Base-by-base conservation (phyloP, 2,113 vertebrate species). In the Euleptes europaea region DNA sequence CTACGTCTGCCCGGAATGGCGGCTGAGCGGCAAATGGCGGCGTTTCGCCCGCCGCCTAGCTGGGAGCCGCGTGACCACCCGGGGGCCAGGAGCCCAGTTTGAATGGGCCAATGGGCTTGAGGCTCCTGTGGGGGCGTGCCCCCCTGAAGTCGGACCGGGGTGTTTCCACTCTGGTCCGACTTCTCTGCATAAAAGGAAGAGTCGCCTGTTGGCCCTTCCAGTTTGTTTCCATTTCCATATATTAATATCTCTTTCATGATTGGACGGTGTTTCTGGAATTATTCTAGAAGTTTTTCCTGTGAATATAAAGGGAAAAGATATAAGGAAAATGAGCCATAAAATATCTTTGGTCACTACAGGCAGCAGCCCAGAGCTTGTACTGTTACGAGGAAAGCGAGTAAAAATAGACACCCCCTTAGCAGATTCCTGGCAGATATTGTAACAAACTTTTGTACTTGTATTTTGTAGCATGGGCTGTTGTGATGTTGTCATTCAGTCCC, bases 391-490 rank as follows among this genome's bases (percentile, higher is more conserved):
- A 42, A 83, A 66, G 31, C 35, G 19, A 71, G n/a, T 33, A 7
- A 78, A 38, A 84, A 60, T 33, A 38, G 42, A 31, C n/a, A 63
- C 31, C 13, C 28, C 47, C 40, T 79, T 60, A 60, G n/a, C 31
- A 72, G 72, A 79, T 71, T 11, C n/a, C 40, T 47, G 31, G 31
- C 38, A 33, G 54, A 14, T 47, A 60, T 33, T 44, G n/a, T 71
- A 79, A 65, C 42, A 63, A 19, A 72, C 5, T 9, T 85, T 79
- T 78, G 40, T 72, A 72, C 21, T 63, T 78, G 60, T 35, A 60
- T 71, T 85, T 85, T 54, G 67, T 79, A 72, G 42, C n/a, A 72
- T 63, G 76, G 49, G 38, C 60, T 80, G 78, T 44, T 78, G 38
- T 47, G 31, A 63, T 63, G 35, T 84, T 71, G 66, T 79, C 69